Evolutionary conservation across 2,888 invertebrate genomes (phyloP).

Genomic region (Clostera curtula): DNA sequence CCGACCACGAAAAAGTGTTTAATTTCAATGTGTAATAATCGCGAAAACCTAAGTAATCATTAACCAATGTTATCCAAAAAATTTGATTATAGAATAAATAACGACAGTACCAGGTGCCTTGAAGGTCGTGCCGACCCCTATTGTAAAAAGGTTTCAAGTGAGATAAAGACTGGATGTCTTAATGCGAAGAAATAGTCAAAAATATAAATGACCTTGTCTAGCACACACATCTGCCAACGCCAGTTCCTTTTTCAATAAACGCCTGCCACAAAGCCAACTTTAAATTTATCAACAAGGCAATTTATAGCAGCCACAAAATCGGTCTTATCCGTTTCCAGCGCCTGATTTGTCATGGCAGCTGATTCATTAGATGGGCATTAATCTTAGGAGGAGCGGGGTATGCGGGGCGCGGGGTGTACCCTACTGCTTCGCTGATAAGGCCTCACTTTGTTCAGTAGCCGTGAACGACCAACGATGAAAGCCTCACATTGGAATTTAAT

Average conservation of each 20-base stretch:
- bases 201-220: background rate
- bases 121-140: too few relatives aligned
- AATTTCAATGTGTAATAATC: too few relatives aligned
- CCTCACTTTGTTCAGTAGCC: slow-evolving; percentile 57
- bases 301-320: slow-evolving; percentile 52
- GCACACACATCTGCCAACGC: background rate
- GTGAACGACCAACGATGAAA: slow-evolving; percentile 47
- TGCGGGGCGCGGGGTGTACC: background rate
- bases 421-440: slow-evolving; percentile 51
- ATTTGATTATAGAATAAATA: too few relatives aligned
- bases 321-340: slow-evolving; percentile 57
- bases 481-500: slow-evolving; percentile 61
- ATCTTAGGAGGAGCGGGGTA: slow-evolving; percentile 38
- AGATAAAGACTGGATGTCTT: too few relatives aligned
- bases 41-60: too few relatives aligned
- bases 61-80: too few relatives aligned
- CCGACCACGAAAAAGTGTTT: too few relatives aligned
- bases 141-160: too few relatives aligned
- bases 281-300: slow-evolving; percentile 15
- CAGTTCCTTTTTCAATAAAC: background rate
- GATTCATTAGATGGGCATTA: slow-evolving; percentile 64
- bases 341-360: slow-evolving; percentile 66
- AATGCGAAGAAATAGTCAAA: too few relatives aligned
- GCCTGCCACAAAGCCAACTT: background rate
- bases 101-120: too few relatives aligned